Evolutionary conservation across 2,888 invertebrate species (phyloP).

Genomic region (Amiota communis): DNA sequence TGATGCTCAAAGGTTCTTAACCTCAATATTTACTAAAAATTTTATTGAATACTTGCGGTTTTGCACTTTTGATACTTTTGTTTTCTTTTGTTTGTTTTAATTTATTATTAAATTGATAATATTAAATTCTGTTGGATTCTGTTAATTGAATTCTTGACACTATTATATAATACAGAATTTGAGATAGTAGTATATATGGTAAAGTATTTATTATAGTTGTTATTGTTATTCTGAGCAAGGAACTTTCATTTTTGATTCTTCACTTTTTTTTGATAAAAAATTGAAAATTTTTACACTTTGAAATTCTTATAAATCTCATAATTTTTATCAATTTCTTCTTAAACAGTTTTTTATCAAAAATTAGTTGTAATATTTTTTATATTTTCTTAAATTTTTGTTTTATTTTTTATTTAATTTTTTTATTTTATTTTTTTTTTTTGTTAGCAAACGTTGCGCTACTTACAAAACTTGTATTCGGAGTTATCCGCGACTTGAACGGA

Average conservation of each 20-base stretch:
- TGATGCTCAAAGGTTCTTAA: conserved; percentile 46
- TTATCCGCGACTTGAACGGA: conserved; percentile 75
- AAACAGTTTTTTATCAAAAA: conserved; percentile 13
- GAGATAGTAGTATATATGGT: neutral
- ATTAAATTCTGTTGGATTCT: no score
- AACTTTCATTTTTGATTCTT: conserved; percentile 29
- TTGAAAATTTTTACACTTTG: conserved; percentile 1
- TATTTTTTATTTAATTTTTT: conserved; percentile 19
- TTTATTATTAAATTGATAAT: no score
- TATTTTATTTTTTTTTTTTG: conserved; percentile 38
- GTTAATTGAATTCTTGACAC: neutral
- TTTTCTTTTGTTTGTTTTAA: conserved; percentile 9
- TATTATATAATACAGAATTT: neutral
- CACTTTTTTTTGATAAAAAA: conserved; percentile 22
- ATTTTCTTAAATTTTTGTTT: conserved; percentile 10
- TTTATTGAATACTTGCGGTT: conserved; percentile 51
- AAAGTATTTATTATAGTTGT: neutral
- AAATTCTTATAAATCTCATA: neutral
- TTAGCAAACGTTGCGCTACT: conserved; percentile 61
- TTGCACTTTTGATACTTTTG: neutral
- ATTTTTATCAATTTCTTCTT: conserved; percentile 31
- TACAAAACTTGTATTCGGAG: conserved; percentile 74
- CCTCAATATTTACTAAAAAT: conserved; percentile 51
- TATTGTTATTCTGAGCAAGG: neutral
- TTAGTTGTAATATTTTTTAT: conserved; percentile 30